Conservation (phyloP, 2,797 vertebrate genomes). For the Sebastes cheni region DNA sequence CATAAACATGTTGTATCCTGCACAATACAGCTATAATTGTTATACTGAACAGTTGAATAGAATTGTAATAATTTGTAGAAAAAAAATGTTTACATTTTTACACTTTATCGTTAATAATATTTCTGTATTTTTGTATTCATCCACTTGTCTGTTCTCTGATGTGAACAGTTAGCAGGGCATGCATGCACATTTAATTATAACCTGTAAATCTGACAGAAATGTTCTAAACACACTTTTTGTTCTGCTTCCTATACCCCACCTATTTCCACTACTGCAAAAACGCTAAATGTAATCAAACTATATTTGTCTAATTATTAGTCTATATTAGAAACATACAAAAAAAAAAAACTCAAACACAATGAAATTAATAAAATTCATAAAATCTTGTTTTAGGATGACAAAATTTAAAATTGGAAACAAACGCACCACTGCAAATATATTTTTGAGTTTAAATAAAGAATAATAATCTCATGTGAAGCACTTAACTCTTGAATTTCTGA, state of each 20-base stretch:
- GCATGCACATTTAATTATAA: background rate
- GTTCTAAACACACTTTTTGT: background rate
- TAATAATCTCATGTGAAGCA: background rate
- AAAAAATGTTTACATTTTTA: background rate
- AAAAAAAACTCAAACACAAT: too few relatives aligned
- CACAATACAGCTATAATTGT: background rate
- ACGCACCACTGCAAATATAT: background rate
- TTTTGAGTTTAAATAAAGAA: background rate
- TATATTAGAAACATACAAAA: background rate
- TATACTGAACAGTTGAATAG: background rate
- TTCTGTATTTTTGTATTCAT: background rate
- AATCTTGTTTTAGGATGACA: background rate
- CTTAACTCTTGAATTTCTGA: background rate
- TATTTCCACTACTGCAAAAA: too few relatives aligned
- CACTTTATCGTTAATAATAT: background rate
- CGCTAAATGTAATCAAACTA: too few relatives aligned
- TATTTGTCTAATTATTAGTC: too few relatives aligned
- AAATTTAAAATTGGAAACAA: background rate
- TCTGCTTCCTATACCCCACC: background rate
- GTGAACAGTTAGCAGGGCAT: background rate
- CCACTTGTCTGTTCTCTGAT: background rate
- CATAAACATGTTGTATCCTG: rapidly evolving
- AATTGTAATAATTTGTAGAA: background rate
- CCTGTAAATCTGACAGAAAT: background rate
- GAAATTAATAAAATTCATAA: background rate